Evolutionary conservation across 2,888 invertebrate species (phyloP), one percentile per base, ranked within the genome.

Genomic region (Sinohyriopsis cumingii): DNA sequence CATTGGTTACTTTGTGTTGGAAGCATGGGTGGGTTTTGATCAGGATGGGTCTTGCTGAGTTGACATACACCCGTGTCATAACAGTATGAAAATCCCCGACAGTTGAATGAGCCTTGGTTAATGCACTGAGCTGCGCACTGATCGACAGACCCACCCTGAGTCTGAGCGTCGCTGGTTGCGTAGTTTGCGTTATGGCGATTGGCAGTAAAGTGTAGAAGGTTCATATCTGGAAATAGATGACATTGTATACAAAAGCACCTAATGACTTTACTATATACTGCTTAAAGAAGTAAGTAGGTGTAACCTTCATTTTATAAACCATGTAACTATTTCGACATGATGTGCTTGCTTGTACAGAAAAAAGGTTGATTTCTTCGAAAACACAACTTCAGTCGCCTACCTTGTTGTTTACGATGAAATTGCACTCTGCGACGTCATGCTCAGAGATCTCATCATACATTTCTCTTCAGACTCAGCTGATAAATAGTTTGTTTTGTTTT

Each of bases 81-180:
- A 65, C 81, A 82, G 69, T 83, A 84, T 45, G 72, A 73, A 67
- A 84, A 85, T 4, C 79, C 78, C 20, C 73, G 64, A 67, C 85
- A 85, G 62, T 73, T 69, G 59, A 78, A 83, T 1, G 55, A 25
- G n/a, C 63, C 59, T 20, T 75, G 70, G 0, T 63, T 57, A 3
- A 77, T 57, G 69, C 85, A 85, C 5, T 77, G 71, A 0, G 70
- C 65, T 1, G 84, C 84, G 62, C 85, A 85, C 33, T 84, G 80
- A 68, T 83, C 83, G 6, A 85, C 78, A 3, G 83, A 75, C 24
- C 45, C 45, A 15, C 82, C 80, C 24, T 66, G 56, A 20, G 80
- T 63, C 64, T 67, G 67, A 24, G 67, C 60, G 22, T 69, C 72
- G 15, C 64, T 55, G 15, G 67, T 67, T 18, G 67, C 45, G n/a